Base-by-base conservation (phyloP, 1,140 invertebrate species). In the Papilio aristodemus region DNA sequence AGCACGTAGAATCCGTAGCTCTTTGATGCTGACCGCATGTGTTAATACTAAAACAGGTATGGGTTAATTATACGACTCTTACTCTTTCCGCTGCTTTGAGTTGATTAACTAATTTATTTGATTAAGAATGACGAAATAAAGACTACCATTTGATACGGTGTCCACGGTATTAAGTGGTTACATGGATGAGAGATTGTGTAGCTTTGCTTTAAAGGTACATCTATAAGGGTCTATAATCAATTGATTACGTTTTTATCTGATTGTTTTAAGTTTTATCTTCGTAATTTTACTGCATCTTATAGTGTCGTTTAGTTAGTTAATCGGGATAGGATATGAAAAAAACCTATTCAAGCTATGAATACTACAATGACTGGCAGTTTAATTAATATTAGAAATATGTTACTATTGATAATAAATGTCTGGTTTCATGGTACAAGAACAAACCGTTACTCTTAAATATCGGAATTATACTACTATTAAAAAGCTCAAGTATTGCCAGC, bases 91-190 rank as follows among this genome's bases (percentile, higher is more conserved):
- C 63, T 46, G 63, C 13, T 36, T 46, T 38, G 39, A 46, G 63
- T 66, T 66, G 50, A 66, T 66, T 66, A 66, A 66, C 63, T 66
- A 66, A 66, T 66, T 66, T 66, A 66, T 66, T 66, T 66, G 63
- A 66, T 66, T 46, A 50, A 14, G 25, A 66, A 46, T 66, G 39
- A 66, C 63, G 63, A 66, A 66, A 66, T 66, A 66, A 41, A 41
- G 39, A 66, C 39, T 66, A 46, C 39, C 14, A 32, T 66, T 50
- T 66, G 62, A 64, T 64, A 64, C 41, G 41, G 63, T 66, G 62
- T 46, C 46, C 63, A 66, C n/a, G 25, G 63, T 41, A 66, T 50
- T 66, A 66, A 66, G 63, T 66, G n/a, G 63, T 66, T 50, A 66
- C 60, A 63, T 63, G 60, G 9, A 32, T 63, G 60, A 63, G 57